Base-by-base conservation (phyloP, 2,888 invertebrate genomes). In the Drosophila mercatorum region DNA sequence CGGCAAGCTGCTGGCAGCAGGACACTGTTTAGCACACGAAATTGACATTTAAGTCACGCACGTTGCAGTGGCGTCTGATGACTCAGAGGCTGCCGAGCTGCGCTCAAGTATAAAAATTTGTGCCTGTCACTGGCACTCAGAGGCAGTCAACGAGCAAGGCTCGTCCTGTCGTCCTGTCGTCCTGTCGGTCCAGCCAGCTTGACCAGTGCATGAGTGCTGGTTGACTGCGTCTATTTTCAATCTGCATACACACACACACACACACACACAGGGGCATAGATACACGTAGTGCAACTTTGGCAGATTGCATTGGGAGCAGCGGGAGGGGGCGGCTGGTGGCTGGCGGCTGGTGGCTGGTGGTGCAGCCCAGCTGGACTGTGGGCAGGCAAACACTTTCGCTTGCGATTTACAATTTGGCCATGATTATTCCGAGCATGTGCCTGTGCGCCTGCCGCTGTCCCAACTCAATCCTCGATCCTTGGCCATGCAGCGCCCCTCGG, bases 371-470 rank as follows among this genome's bases (percentile, higher is more conserved):
- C 34, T 10, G 34, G 10, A 8, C 34, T 34, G 34, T 11, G 22
- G 44, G 44, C 22, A 44, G 44, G 73, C 79, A 82, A 88, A 88
- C 90, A 90, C 86, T 89, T 89, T 86, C 90, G 87, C 90, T 89
- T 77, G 77, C 83, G 80, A 78, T 88, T 86, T 90, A 88, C 82
- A 90, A 87, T 89, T 88, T 89, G 81, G 79, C 79, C 78, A 88
- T 89, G 90, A 91, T 90, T 89, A 90, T 88, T 91, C 89, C 81
- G 78, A 88, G 91, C 87, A 85, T 89, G 86, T 85, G 71, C 85
- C 72, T 71, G 49, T 71, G 49, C 68, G 67, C 49, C 52, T 67
- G 60, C 66, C 63, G 38, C 71, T 63, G 70, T 56, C 70, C 65
- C 75, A 52, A 34, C 61, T 55, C 61, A 47, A 10, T 51, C 44